Base-by-base conservation (phyloP, 92 coral and sea anemone species). In the Siderastrea radians region DNA sequence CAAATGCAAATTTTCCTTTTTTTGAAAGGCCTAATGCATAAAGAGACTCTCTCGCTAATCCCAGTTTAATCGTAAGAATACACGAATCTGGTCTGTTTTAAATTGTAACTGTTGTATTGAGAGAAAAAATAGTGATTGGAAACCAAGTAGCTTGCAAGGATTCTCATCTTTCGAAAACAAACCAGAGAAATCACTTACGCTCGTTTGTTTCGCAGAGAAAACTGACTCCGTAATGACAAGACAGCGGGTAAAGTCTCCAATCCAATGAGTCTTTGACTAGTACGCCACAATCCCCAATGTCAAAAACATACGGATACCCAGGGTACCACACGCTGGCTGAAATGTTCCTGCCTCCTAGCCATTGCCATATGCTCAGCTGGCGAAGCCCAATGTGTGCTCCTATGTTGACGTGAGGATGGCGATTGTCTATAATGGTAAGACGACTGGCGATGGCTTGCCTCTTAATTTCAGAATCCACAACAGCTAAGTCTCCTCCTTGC, bases 401-500 rank as follows among this genome's bases (percentile, higher is more conserved):
- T 14, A 72, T 19, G 49, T 54, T 13, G 8, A 14, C 15, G 72
- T 8, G 46, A 10, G 87, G 79, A 26, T 26, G 48, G 2, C 7
- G 64, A 7, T 68, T 68, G 45, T 55, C 72, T 48, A 49, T 63
- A 15, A 5, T 17, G 9, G 72, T 65, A 48, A 79, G 73, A 50
- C 50, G 7, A 8, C 12, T 50, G 12, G 17, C 54, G n/a, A 81
- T 72, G 51, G 66, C 75, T 43, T 45, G 67, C 65, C 86, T 82
- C 16, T 75, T 70, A 1, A 51, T 49, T 49, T 93, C 92, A 12
- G 84, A 71, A 68, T 93, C 83, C 7, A 93, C 71, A n/a, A 91
- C 75, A 73, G 96, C 94, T 49, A 91, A 78, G 57, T 79, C 80
- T 12, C 92, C 90, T 7, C 84, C 54, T 7, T 60, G 17, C 13